Percentiles rank a stretch among this genome's conserved stretches.
Evolutionary conservation across 2,113 vertebrate genomes (phyloP).

Genomic region (Piprites chloris): DNA sequence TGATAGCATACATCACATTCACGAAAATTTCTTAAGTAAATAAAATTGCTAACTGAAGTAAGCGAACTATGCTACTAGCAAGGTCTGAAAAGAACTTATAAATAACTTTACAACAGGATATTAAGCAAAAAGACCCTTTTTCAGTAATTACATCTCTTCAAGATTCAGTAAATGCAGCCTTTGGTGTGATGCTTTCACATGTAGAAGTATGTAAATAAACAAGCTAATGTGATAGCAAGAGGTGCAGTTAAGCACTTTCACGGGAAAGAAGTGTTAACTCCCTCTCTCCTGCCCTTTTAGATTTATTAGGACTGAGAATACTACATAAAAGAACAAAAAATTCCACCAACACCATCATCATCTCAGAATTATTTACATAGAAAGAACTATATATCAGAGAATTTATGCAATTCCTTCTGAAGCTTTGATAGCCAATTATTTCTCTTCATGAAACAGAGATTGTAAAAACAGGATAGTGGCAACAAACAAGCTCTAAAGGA

Average conservation of each 20-base stretch:
- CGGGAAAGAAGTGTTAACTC: neutral
- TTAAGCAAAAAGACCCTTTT: neutral
- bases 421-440: neutral
- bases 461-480: neutral
- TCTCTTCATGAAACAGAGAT: neutral
- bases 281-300: neutral
- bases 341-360: neutral
- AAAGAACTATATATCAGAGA: neutral
- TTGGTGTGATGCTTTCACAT: neutral
- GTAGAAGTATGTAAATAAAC: neutral
- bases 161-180: neutral
- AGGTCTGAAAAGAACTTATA: neutral
- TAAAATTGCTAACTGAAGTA: neutral
- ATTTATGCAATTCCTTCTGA: neutral
- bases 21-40: neutral
- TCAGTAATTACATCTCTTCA: neutral
- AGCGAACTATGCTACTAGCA: neutral
- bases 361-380: neutral
- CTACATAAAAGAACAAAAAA: neutral
- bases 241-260: neutral
- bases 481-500: neutral
- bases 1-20: neutral
- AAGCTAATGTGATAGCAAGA: neutral
- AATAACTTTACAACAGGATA: neutral
- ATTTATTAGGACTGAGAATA: neutral